phyloP scores from a whole-genome alignment of 2,888 invertebrate genomes.

The Agonum fuliginosum region DNA sequence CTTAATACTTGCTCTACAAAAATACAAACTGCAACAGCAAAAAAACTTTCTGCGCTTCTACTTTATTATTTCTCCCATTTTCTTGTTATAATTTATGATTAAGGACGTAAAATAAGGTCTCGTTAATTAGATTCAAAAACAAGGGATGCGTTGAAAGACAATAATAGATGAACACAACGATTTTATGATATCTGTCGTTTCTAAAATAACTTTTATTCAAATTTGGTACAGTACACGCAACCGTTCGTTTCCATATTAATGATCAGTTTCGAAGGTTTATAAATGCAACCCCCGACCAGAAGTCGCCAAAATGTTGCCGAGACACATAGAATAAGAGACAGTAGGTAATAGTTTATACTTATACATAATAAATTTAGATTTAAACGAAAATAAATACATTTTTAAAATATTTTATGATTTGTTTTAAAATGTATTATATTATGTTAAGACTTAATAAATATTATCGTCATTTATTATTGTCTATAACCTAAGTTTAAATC shows the following conservation, averaged over 20 bases:
- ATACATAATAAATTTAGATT: neutral
- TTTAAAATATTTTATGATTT: neutral
- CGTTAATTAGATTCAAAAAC: constrained; percentile 41
- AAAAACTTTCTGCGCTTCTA: no score
- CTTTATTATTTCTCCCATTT: no score
- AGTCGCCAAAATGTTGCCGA: neutral
- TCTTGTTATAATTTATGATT: neutral
- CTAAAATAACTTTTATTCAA: constrained; percentile 57
- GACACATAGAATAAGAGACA: no score
- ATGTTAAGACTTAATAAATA: no score
- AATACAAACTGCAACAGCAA: no score
- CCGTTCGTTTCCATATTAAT: constrained; percentile 57
- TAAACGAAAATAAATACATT: neutral
- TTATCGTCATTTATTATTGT: no score
- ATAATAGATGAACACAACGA: constrained; percentile 43
- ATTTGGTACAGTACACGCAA: constrained; percentile 55
- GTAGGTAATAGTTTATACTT: no score
- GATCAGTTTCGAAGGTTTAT: constrained; percentile 50
- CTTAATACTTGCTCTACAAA: no score
- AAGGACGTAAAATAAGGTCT: constrained; percentile 4
- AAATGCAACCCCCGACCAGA: constrained; percentile 34
- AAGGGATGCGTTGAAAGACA: constrained; percentile 41
- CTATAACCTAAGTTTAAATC: no score
- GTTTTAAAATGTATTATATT: neutral
- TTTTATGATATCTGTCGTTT: constrained; percentile 50